These are phyloP conservation scores for Helicorthomorpha holstii DNA, from an alignment of 1,140 invertebrate genomes.

Conservation along the genomic window DNA sequence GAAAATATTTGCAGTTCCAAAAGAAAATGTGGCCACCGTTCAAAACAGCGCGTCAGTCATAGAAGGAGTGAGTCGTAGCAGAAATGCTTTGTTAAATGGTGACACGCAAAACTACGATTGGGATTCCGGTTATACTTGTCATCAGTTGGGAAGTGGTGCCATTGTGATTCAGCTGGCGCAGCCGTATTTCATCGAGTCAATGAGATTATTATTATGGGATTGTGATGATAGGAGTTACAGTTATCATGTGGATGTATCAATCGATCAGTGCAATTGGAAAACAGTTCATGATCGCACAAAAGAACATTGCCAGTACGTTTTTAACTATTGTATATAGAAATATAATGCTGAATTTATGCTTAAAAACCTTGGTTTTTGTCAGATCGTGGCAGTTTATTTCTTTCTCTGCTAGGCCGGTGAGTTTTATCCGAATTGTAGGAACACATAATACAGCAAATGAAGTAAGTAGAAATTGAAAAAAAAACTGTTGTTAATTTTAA, in stretches of 20 bases:
- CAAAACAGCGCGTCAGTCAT: conserved; percentile 75
- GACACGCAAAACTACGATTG: conserved; percentile 90
- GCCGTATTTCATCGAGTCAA: conserved; percentile 76
- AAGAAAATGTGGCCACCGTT: conserved; percentile 80
- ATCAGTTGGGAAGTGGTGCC: conserved; percentile 87
- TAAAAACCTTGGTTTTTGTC: conserved; percentile 1
- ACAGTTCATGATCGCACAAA: conserved; percentile 57
- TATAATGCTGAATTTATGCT: not conserved
- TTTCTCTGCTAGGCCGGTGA: conserved; percentile 65
- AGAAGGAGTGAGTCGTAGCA: conserved; percentile 78
- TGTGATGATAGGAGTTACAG: conserved; percentile 92
- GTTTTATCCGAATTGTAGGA: conserved; percentile 87
- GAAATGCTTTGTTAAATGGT: conserved; percentile 92
- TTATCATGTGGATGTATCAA: conserved; percentile 89
- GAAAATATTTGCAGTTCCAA: conserved; percentile 41
- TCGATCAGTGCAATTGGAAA: conserved; percentile 79
- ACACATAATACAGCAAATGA: conserved; percentile 95
- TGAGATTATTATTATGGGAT: conserved; percentile 79
- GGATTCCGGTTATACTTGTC: conserved; percentile 97
- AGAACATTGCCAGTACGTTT: conserved; percentile 38
- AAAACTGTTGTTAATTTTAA: conserved; percentile 1
- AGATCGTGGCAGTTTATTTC: conserved; percentile 79
- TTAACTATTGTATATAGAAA: not conserved
- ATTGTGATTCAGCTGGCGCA: conserved; percentile 92
- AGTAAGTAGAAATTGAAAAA: conserved; percentile 29